Conservation (phyloP, 2,113 vertebrate genomes). For the Solenodon paradoxus region DNA sequence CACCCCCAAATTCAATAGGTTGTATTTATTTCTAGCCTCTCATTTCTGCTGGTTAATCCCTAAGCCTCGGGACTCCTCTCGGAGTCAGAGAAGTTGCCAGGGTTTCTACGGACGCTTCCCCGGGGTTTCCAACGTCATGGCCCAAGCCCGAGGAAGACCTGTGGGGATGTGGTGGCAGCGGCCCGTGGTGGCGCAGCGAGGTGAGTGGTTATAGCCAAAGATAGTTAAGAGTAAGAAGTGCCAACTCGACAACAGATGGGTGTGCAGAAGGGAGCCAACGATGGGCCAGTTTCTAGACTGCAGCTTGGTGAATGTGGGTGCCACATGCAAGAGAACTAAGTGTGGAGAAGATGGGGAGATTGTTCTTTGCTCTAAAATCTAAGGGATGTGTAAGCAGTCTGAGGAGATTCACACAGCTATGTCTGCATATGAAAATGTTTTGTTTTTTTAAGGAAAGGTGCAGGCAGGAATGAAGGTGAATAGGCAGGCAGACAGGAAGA, state of each 20-base stretch:
- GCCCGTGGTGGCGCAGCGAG: too few species aligned
- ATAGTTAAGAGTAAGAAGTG: neutral
- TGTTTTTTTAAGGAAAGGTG: too few species aligned
- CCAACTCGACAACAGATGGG: neutral
- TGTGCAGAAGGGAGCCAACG: neutral
- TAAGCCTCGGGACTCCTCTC: neutral
- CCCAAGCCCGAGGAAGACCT: neutral
- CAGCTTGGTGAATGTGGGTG: neutral
- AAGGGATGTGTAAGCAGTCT: neutral
- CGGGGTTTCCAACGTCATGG: neutral
- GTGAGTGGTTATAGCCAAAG: neutral
- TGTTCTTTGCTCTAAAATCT: neutral
- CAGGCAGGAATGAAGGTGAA: too few species aligned
- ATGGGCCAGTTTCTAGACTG: neutral
- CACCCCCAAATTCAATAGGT: neutral
- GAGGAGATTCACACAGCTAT: neutral
- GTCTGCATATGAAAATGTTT: neutral
- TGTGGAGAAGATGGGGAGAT: neutral
- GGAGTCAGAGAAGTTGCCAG: neutral
- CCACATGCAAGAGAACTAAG: neutral
- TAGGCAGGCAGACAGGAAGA: too few species aligned
- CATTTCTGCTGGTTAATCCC: neutral
- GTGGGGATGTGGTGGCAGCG: neutral
- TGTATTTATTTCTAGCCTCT: neutral
- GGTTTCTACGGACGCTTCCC: neutral